Evolutionary conservation across 2,797 vertebrate genomes (phyloP), one percentile per base, ranked within the genome.

Genomic region (Anguilla obscura): DNA sequence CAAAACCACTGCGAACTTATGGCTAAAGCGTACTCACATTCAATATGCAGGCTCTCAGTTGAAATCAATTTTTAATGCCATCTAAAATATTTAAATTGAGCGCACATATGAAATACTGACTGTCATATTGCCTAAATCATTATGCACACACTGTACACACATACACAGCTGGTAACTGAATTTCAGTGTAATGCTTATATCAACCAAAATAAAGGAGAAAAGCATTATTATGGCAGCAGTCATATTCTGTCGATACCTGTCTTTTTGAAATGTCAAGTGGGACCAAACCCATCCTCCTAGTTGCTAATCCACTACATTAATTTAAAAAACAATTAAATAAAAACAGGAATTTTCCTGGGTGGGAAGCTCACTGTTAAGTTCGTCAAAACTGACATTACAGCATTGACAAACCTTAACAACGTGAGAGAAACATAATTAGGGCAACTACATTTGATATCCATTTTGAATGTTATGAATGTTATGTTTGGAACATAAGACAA

Each of bases 1-100:
- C 16, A 21, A 79, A 40, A 40, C 33, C 74, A 79, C 74, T 40
- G 16, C 7, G 36, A 36, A 21, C 33, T 76, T 33, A 33, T 12
- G 30, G 71, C 1, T 33, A 58, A 18, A 3, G 56, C 14, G 27
- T 30, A 71, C 10, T 33, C 69, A 33, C 69, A 71, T 71, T 71
- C 27, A 27, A 71, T 33, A 30, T 30, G 10, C n/a, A 71, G 21
- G 21, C 18, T 66, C 3, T n/a, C 60, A 63, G 1, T 8, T n/a
- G 3, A 71, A 71, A 71, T 71, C 27, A 18, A 79, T 79, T 21
- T 79, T 79, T 79, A 79, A 79, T 45, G 16, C 14, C 36, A 40
- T 79, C 30, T 79, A 79, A 40, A 79, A 79, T 79, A 45, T 79
- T 79, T 8, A 79, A 30, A 74, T 33, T 74, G 36, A 79, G 36